Conservation (phyloP, 2,888 invertebrate species). For the Parnassius apollo region DNA sequence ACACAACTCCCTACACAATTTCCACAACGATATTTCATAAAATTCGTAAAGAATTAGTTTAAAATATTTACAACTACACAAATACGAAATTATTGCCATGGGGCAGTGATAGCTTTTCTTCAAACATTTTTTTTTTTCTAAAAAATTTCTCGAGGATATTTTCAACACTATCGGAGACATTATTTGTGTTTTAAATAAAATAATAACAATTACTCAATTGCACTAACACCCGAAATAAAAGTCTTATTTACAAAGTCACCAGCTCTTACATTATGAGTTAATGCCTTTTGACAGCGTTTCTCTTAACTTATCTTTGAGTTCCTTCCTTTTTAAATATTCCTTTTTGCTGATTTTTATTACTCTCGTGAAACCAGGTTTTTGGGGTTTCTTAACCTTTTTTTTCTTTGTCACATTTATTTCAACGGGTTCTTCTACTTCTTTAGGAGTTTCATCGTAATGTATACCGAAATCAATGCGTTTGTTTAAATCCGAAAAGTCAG, state of each 20-base stretch:
- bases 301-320: slow-evolving; percentile 28
- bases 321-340: slow-evolving; percentile 6
- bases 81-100: too few species aligned
- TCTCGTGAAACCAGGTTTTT: slow-evolving; percentile 1
- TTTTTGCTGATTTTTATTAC: slow-evolving; percentile 8
- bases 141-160: too few species aligned
- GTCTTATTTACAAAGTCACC: too few species aligned
- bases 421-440: slow-evolving; percentile 6
- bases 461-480: slow-evolving; percentile 53
- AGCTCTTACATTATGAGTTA: not conserved
- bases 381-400: slow-evolving; percentile 1
- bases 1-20: not conserved
- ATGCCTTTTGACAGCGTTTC: slow-evolving; percentile 20
- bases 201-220: too few species aligned
- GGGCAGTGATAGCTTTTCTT: too few species aligned
- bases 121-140: too few species aligned
- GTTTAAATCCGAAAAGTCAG: slow-evolving; percentile 57
- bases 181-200: too few species aligned
- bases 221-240: too few species aligned
- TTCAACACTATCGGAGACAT: too few species aligned
- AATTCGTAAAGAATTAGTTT: too few species aligned
- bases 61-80: too few species aligned
- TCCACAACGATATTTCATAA: not conserved
- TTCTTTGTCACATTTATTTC: not conserved
- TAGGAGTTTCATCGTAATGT: slow-evolving; percentile 32